Percentiles rank a stretch among this genome's conserved stretches.
Conservation (phyloP, 2,888 invertebrate species). For the Mythimna loreyi region DNA sequence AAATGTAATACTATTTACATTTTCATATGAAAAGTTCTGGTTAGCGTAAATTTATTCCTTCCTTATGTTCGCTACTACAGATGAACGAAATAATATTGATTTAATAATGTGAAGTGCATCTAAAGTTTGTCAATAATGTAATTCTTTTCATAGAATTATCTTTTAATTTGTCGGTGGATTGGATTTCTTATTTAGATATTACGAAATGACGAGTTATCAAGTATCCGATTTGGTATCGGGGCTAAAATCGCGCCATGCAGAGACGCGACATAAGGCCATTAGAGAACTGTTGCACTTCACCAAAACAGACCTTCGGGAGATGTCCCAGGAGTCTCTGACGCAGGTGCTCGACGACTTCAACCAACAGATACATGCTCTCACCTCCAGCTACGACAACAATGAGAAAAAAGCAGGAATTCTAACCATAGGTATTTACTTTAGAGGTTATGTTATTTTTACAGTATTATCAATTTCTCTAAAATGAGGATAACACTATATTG, state of each 20-base stretch:
- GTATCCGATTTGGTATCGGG: slow-evolving; percentile 95
- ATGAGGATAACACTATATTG: slow-evolving; percentile 16
- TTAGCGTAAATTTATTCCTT: slow-evolving; percentile 25
- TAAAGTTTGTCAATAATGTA: slow-evolving; percentile 60
- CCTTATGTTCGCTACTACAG: slow-evolving; percentile 7
- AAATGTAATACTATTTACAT: slow-evolving; percentile 35
- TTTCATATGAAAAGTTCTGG: slow-evolving; percentile 23
- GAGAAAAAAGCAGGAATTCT: slow-evolving; percentile 98
- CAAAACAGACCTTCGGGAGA: slow-evolving; percentile 96
- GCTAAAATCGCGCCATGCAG: slow-evolving; percentile 96
- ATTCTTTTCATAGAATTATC: slow-evolving; percentile 43
- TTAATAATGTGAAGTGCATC: slow-evolving; percentile 49
- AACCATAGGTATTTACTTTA: slow-evolving; percentile 93
- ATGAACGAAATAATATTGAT: slow-evolving; percentile 16
- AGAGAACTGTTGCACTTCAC: slow-evolving; percentile 97
- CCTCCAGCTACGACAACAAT: slow-evolving; percentile 97
- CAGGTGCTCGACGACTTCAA: slow-evolving; percentile 98
- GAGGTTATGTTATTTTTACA: slow-evolving; percentile 58
- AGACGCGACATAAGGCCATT: slow-evolving; percentile 95
- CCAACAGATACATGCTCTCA: slow-evolving; percentile 98
- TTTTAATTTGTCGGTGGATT: slow-evolving; percentile 24
- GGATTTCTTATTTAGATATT: slow-evolving; percentile 38
- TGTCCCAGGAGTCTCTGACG: slow-evolving; percentile 96
- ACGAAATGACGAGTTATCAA: slow-evolving; percentile 79
- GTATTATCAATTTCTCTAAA: slow-evolving; percentile 7